Conservation (phyloP, 2,797 vertebrate species). For the Buphagus erythrorhynchus region DNA sequence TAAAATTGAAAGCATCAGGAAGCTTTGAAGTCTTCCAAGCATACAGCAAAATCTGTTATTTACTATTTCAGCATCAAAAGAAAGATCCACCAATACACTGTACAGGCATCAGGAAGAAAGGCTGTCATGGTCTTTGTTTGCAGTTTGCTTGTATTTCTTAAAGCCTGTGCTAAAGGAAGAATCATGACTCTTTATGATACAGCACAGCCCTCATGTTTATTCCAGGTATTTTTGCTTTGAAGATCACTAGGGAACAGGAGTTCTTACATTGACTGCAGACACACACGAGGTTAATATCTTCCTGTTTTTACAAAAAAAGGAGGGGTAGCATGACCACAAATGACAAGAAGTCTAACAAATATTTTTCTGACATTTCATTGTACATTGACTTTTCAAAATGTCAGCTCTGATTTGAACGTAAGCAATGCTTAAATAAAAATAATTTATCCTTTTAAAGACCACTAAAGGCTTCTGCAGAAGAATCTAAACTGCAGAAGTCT, state of each 20-base stretch:
- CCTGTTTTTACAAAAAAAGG: not conserved
- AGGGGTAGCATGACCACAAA: not conserved
- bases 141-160: conserved; percentile 31
- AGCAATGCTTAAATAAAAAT: not conserved
- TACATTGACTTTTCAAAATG: conserved; percentile 8
- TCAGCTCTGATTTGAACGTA: not conserved
- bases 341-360: conserved; percentile 10
- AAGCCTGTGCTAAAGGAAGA: conserved; percentile 43
- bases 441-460: not conserved
- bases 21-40: conserved; percentile 65
- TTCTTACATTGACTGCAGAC: not conserved
- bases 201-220: conserved; percentile 32
- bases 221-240: conserved; percentile 42
- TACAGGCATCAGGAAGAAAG: conserved; percentile 8
- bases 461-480: not conserved
- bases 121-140: conserved; percentile 33
- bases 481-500: not conserved
- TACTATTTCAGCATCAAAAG: conserved; percentile 55
- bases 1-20: conserved; percentile 53
- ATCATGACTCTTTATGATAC: conserved; percentile 9
- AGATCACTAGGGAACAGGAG: conserved; percentile 16
- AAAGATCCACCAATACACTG: conserved; percentile 23
- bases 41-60: conserved; percentile 42
- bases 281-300: conserved; percentile 1
- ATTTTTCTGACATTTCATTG: not conserved